A percentile compares a stretch with the other conserved stretches of the same genome.
Evolutionary conservation across 2,888 invertebrate species (phyloP).

Genomic region (Ferdinandea cuprea): DNA sequence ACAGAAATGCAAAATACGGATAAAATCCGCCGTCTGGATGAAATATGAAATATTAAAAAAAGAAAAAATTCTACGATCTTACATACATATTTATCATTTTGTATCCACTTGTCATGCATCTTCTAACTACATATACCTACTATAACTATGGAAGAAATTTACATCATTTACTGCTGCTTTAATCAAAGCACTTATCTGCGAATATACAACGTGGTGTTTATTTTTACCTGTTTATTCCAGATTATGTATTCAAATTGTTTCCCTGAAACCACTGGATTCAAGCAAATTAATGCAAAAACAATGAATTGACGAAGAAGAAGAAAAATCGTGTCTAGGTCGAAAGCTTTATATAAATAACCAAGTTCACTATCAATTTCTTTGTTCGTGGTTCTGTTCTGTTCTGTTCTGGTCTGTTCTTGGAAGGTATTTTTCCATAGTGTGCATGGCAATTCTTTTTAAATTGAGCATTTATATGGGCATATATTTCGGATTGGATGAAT

Average conservation of each 20-base stretch:
- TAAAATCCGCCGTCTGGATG: no score
- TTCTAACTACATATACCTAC: background rate
- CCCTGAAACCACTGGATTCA: slow-evolving; percentile 30
- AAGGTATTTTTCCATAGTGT: slow-evolving; percentile 46
- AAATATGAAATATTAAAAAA: no score
- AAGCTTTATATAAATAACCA: slow-evolving; percentile 30
- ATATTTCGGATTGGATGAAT: slow-evolving; percentile 63
- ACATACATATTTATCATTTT: no score
- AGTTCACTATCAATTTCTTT: slow-evolving; percentile 67
- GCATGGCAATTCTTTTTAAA: slow-evolving; percentile 68
- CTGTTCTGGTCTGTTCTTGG: slow-evolving; percentile 6
- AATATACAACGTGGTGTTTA: slow-evolving; percentile 12
- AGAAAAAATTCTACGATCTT: no score
- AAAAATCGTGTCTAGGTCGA: slow-evolving; percentile 71
- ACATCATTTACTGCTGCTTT: slow-evolving; percentile 10
- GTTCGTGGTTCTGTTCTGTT: slow-evolving; percentile 36
- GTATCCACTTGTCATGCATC: slow-evolving; percentile 37
- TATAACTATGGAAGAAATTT: slow-evolving; percentile 19
- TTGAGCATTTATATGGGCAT: slow-evolving; percentile 71
- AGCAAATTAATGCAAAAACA: slow-evolving; percentile 9
- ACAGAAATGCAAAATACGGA: no score
- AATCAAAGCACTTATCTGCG: slow-evolving; percentile 1
- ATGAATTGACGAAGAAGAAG: slow-evolving; percentile 18
- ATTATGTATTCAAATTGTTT: slow-evolving; percentile 56
- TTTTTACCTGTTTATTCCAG: slow-evolving; percentile 67